Percentiles rank a stretch among this genome's conserved stretches.
Evolutionary conservation across 2,888 invertebrate species (phyloP).

Genomic region (Pandemis cinnamomeana): DNA sequence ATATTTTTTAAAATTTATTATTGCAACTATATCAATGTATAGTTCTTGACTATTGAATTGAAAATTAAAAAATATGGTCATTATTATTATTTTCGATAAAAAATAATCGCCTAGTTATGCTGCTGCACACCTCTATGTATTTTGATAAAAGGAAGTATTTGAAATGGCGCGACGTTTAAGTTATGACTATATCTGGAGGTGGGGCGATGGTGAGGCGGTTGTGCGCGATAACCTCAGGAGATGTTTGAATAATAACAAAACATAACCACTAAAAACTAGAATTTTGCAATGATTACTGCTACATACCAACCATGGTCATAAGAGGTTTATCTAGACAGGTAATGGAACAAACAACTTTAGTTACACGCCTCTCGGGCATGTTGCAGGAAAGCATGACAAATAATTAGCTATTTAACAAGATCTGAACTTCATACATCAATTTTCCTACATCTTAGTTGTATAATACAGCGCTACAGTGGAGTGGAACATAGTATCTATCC

Average conservation of each 20-base stretch:
- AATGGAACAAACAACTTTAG: neutral
- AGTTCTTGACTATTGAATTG: too few species aligned
- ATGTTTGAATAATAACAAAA: neutral
- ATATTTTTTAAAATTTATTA: too few species aligned
- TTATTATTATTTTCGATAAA: neutral
- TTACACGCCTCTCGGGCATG: neutral
- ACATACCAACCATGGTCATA: neutral
- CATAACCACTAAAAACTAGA: conserved; percentile 3
- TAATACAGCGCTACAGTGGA: neutral
- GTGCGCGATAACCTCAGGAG: conserved; percentile 1
- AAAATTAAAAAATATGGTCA: too few species aligned
- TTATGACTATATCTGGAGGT: conserved; percentile 1
- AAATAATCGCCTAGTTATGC: neutral
- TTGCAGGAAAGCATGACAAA: neutral
- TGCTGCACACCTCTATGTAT: neutral
- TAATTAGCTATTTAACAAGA: neutral
- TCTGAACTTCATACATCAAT: too few species aligned
- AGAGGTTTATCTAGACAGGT: neutral
- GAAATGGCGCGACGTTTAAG: neutral
- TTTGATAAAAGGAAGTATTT: neutral
- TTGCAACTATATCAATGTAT: too few species aligned
- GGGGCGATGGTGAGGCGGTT: conserved; percentile 8
- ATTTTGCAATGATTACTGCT: conserved; percentile 1
- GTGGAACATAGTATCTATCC: too few species aligned
- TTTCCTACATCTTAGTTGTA: neutral